These are phyloP conservation scores for Pterobdella sp. DNA, from an alignment of 2,888 invertebrate species.

Conservation along the genomic window DNA sequence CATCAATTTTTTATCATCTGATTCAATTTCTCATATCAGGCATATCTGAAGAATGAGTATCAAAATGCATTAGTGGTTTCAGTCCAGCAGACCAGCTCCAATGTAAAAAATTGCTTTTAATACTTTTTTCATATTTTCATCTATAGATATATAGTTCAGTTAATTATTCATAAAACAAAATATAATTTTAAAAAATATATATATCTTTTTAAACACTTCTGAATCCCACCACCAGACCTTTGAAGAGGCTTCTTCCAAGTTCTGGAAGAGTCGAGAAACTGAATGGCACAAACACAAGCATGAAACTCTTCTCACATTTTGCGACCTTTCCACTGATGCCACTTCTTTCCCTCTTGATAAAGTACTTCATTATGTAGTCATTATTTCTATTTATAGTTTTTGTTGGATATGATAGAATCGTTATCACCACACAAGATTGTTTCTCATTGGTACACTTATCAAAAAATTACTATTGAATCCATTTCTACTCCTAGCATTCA, in stretches of 20 bases:
- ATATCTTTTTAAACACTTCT: conserved; percentile 19
- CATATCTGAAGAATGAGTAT: conserved; percentile 81
- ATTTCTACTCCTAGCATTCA: no score
- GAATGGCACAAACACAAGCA: conserved; percentile 88
- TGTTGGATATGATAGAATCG: no score
- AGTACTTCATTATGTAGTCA: not conserved
- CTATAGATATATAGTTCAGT: not conserved
- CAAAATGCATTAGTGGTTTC: conserved; percentile 84
- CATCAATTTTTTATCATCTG: not conserved
- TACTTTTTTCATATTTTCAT: not conserved
- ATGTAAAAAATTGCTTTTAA: conserved; percentile 39
- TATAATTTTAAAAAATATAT: not conserved
- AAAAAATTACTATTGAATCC: no score
- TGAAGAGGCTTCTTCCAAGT: conserved; percentile 56
- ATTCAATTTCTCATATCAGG: conserved; percentile 54
- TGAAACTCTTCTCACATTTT: conserved; percentile 77
- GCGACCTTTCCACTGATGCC: conserved; percentile 69
- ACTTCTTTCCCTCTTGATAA: not conserved
- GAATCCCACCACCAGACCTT: conserved; percentile 54
- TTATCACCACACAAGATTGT: no score
- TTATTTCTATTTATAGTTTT: no score
- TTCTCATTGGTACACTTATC: no score
- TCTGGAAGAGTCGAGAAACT: conserved; percentile 69
- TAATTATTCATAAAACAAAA: not conserved
- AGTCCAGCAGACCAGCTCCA: conserved; percentile 66